Conservation (phyloP, 1,140 invertebrate genomes). For the Solen grandis region DNA sequence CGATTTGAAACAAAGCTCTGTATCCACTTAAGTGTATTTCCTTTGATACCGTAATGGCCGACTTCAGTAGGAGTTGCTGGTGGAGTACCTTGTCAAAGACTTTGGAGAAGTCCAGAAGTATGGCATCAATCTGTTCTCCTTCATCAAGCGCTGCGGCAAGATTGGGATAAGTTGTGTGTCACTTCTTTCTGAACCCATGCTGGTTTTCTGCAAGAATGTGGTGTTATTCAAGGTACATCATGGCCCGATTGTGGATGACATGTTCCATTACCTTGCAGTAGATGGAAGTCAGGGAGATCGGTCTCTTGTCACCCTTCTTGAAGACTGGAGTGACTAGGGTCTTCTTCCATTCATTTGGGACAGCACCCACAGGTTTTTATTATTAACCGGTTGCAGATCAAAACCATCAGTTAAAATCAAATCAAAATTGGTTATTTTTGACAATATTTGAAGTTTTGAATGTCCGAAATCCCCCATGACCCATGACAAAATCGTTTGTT, state of each 20-base stretch:
- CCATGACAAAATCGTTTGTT: no score
- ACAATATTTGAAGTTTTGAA: no score
- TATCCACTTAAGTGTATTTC: neutral
- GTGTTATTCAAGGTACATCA: neutral
- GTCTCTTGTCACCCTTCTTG: neutral
- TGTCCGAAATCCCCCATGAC: no score
- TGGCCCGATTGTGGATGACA: neutral
- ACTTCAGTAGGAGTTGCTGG: neutral
- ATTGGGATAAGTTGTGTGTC: neutral
- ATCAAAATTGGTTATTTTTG: no score
- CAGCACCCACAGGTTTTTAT: no score
- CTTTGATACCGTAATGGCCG: neutral
- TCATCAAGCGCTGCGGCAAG: neutral
- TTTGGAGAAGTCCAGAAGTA: neutral
- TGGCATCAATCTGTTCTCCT: neutral
- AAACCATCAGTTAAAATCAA: no score
- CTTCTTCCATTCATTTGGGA: neutral
- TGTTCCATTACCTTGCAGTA: neutral
- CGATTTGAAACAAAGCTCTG: neutral
- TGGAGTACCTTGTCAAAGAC: neutral
- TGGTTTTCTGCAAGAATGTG: neutral
- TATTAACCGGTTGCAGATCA: no score
- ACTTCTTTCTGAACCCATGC: neutral
- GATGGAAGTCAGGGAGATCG: neutral
- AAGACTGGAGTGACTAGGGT: neutral